Evolutionary conservation across 2,888 invertebrate genomes (phyloP), one percentile per base, ranked within the genome.

Genomic region (Aphelenchoides bicaudatus): DNA sequence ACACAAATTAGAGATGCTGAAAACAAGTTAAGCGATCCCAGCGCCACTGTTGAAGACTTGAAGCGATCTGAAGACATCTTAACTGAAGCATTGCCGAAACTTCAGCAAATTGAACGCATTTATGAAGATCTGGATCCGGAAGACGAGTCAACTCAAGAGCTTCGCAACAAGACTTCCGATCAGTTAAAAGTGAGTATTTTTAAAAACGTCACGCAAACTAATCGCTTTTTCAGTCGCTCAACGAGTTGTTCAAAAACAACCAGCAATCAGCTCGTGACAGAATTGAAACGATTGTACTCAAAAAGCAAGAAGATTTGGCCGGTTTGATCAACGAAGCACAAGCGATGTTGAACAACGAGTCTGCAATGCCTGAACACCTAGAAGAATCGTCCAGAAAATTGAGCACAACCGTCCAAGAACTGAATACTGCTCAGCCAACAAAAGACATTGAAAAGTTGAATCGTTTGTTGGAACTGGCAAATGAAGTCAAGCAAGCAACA

Each of bases 1-100:
- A 59, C 59, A n/a, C 43, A 58, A 16, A 23, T 61, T 13, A 25
- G 59, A n/a, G 43, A 8, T 19, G 58, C 58, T 19, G 58, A 58
- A 51, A 16, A 30, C 1, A 39, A 43, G 16, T 21, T 61, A 19
- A 28, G 25, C 21, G 59, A 39, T 39, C 58, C 58, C 10, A 46
- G 34, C 39, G 58, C 61, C 10, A 47, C 25, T 29, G 60, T 47
- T 19, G 61, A 62, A 5, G 29, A 58, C 16, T 46, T 58, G n/a
- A 28, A 37, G 27, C 27, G 27, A 27, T 47, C 59, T 23, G 60
- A 25, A 27, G 61, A 58, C n/a, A n/a, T 61, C n/a, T 27, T 58
- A 21, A 21, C 19, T 13, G 19, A 30, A 8, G 37, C 57, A 4
- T 27, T n/a, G 23, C 58, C 58, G 13, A 39, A 38, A 6, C 16